Base-by-base conservation (phyloP, 2,888 invertebrate genomes). In the Altica lythri region DNA sequence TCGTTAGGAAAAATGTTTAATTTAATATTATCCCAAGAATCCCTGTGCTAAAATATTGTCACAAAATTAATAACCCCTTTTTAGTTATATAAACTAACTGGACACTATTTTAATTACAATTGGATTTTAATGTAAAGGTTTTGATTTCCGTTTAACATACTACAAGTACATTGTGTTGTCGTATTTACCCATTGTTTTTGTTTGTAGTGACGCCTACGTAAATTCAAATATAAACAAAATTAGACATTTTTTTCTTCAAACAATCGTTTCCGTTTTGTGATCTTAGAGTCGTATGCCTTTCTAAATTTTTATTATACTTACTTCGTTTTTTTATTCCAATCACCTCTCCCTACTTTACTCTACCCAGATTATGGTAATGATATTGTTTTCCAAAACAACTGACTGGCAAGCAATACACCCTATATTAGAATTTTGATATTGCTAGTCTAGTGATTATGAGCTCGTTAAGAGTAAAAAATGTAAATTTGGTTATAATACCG, bases 311-410 rank as follows among this genome's bases (percentile, higher is more conserved):
- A 34, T 34, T 34, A 34, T 34, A 34, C 34, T 34, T 6, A 6
- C 12, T 13, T 9, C 34, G 34, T 10, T 12, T 16, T 34, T 16
- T 4, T 6, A 13, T 16, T 9, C 9, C 34, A 16, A 10, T 12
- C 9, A 9, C 27, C 30, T 12, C 30, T 4, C 16, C 34, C 34
- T 16, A 9, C 27, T 13, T 12, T 13, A 8, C 16, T 16, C 34
- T 16, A 2, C 8, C 12, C 30, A 12, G 18, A 55, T 58, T 58
- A 58, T 58, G 58, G 58, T 52, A 58, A 58, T 52, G 52, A 44
- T 55, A 58, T 58, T 55, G 58, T 55, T 58, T 58, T 58, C 52
- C 52, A 42, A 52, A 49, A 52, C 48, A 55, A 52, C 52, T 43
- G 48, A 50, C 49, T 40, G 38, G 29, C 57, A n/a, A 57, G 53